These are phyloP conservation scores for Drosophila busckii DNA, from an alignment of 1,140 invertebrate genomes.

Conservation along the genomic window DNA sequence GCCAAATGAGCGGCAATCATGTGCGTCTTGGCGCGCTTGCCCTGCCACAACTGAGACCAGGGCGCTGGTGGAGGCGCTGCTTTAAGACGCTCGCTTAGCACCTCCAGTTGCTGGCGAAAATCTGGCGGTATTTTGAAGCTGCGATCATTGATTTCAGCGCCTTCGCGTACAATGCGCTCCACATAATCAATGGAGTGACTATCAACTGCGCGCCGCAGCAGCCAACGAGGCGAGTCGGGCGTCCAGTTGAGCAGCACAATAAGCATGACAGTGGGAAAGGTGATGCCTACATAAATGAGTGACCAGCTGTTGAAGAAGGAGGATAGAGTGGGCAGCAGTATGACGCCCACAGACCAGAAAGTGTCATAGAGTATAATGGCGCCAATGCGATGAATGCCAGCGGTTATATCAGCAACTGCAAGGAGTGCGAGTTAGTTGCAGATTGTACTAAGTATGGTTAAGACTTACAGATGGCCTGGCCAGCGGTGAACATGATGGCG, in stretches of 20 bases:
- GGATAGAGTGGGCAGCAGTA: constrained; percentile 74
- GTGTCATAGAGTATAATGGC: constrained; percentile 79
- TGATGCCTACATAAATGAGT: constrained; percentile 78
- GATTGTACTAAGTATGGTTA: background rate
- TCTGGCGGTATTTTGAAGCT: constrained; percentile 67
- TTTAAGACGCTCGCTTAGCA: constrained; percentile 56
- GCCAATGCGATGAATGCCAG: constrained; percentile 73
- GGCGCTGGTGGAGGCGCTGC: constrained; percentile 43
- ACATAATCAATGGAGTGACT: constrained; percentile 55
- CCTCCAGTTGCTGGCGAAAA: constrained; percentile 61
- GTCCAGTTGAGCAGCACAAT: constrained; percentile 78
- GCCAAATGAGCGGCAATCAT: constrained; percentile 72
- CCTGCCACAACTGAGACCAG: constrained; percentile 68
- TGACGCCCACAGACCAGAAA: constrained; percentile 79
- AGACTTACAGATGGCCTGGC: constrained; percentile 75
- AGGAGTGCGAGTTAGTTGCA: background rate
- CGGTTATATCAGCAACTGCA: constrained; percentile 75
- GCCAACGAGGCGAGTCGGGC: constrained; percentile 79
- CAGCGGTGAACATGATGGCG: constrained; percentile 75
- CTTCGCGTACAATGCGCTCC: constrained; percentile 67
- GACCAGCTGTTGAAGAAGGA: constrained; percentile 78
- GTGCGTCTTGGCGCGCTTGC: constrained; percentile 60
- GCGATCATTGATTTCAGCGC: constrained; percentile 73
- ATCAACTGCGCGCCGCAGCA: constrained; percentile 61
- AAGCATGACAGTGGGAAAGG: constrained; percentile 75